A percentile compares a stretch with the other conserved stretches of the same genome.
phyloP scores from a whole-genome alignment of 2,888 invertebrate genomes.

The Nipponacmea schrenckii region DNA sequence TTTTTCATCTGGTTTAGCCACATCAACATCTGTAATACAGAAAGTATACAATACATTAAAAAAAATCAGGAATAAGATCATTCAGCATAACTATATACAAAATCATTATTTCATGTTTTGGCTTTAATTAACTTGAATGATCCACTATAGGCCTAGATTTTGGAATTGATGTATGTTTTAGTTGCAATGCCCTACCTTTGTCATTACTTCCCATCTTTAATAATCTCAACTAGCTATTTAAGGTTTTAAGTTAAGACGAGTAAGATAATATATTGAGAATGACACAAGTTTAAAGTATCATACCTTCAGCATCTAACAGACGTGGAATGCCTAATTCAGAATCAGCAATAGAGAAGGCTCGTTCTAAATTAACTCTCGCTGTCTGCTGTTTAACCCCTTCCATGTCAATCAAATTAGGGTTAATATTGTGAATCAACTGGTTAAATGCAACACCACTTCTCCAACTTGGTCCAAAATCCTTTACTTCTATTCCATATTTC shows the following conservation, averaged over 20 bases:
- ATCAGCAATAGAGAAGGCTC: constrained; percentile 94
- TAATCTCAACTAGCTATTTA: too few relatives aligned
- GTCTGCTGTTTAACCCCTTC: constrained; percentile 82
- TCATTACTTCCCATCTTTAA: too few relatives aligned
- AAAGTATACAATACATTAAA: too few relatives aligned
- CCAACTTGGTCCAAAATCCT: constrained; percentile 96
- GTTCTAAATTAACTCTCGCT: constrained; percentile 86
- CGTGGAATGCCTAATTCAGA: constrained; percentile 89
- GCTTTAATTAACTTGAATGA: too few relatives aligned
- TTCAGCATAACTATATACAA: too few relatives aligned
- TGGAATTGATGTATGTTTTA: too few relatives aligned
- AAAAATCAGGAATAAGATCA: too few relatives aligned
- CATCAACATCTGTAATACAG: constrained; percentile 81
- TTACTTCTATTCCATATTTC: constrained; percentile 86
- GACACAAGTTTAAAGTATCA: not conserved
- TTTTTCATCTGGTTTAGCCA: constrained; percentile 94
- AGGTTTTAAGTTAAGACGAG: too few relatives aligned
- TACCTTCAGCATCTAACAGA: constrained; percentile 86
- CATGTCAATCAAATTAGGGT: constrained; percentile 89
- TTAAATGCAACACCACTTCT: constrained; percentile 95
- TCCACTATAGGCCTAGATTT: too few relatives aligned
- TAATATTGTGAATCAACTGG: constrained; percentile 93
- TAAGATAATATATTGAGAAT: too few relatives aligned
- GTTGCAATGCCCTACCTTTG: too few relatives aligned
- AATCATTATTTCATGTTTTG: too few relatives aligned